Conservation (phyloP, 2,113 vertebrate species). For the Triplophysa dalaica region DNA sequence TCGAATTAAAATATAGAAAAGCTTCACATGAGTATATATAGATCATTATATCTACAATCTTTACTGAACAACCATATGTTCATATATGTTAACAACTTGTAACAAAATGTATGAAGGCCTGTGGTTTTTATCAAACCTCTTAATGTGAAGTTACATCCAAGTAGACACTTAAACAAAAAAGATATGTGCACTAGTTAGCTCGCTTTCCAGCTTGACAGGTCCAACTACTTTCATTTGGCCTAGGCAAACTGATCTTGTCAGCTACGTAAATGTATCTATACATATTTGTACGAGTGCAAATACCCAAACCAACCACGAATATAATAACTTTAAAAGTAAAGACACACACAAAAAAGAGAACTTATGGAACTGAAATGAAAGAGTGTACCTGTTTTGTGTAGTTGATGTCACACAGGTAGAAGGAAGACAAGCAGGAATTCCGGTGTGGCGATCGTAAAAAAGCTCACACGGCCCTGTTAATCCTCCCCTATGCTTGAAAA, state of each 20-base stretch:
- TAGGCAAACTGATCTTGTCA: not conserved
- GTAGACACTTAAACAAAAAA: not conserved
- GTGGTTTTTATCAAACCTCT: not conserved
- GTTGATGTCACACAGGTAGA: not conserved
- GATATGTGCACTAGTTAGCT: not conserved
- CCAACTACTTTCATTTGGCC: not conserved
- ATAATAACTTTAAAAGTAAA: not conserved
- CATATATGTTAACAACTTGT: not conserved
- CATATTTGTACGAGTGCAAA: not conserved
- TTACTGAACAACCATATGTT: not conserved
- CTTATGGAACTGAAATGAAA: not conserved
- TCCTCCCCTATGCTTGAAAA: not conserved
- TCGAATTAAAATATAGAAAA: no score
- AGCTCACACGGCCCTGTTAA: not conserved
- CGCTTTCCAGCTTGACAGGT: not conserved
- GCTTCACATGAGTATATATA: no score
- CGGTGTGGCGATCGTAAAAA: constrained; percentile 26
- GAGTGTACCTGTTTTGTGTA: constrained; percentile 35
- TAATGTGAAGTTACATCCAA: not conserved
- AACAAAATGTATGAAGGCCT: not conserved
- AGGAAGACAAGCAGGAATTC: not conserved
- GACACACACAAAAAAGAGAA: not conserved
- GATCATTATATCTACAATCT: no score
- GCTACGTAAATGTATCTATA: not conserved
- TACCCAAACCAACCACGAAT: not conserved